These are phyloP conservation scores for Rhodinocichla rosea DNA, from an alignment of 2,113 vertebrate species.

Conservation along the genomic window DNA sequence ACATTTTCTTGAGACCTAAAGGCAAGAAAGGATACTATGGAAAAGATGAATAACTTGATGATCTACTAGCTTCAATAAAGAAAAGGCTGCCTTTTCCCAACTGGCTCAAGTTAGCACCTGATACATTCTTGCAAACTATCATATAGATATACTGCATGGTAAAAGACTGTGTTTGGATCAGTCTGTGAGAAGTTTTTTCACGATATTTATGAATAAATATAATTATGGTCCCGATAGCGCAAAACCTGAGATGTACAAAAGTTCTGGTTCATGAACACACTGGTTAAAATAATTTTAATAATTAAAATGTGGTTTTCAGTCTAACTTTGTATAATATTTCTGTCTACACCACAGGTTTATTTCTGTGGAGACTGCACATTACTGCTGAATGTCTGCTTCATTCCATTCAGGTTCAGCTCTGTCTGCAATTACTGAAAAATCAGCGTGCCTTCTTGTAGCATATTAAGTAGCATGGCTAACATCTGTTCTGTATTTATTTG, in stretches of 20 bases:
- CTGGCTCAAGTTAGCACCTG: slow-evolving; percentile 6
- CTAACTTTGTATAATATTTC: neutral
- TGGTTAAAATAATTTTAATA: neutral
- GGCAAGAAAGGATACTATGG: slow-evolving; percentile 64
- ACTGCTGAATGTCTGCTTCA: neutral
- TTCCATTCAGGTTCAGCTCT: neutral
- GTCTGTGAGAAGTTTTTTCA: neutral
- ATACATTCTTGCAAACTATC: slow-evolving; percentile 18
- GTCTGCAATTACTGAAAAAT: neutral
- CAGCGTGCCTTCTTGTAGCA: neutral
- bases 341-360: neutral
- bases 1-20: slow-evolving; percentile 69
- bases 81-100: slow-evolving; percentile 40
- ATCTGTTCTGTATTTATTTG: neutral
- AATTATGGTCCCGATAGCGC: neutral
- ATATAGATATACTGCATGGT: neutral
- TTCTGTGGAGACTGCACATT: neutral
- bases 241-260: neutral
- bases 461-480: neutral
- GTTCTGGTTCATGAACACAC: neutral
- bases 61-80: slow-evolving; percentile 61
- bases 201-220: neutral
- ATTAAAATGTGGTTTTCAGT: neutral
- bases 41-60: slow-evolving; percentile 63
- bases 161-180: neutral